Evolutionary conservation across 2,888 invertebrate genomes (phyloP), one percentile per base, ranked within the genome.

Genomic region (Loripinus fragilis): DNA sequence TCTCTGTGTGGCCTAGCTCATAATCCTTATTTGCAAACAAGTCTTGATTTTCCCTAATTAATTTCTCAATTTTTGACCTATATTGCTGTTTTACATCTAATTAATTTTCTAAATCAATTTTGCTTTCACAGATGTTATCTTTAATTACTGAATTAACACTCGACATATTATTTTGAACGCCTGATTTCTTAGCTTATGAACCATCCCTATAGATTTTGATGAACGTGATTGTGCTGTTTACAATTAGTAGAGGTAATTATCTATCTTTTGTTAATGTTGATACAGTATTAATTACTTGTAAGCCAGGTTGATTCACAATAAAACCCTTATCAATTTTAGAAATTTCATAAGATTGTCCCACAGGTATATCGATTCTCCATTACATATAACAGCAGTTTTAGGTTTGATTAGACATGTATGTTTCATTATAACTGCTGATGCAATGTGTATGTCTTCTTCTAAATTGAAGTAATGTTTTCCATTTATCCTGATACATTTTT

Each of bases 401-500:
- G 67, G 42, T 45, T 67, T 38, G 42, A 67, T 10, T 3, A 67
- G 38, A 42, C 8, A 8, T 30, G 41, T 67, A 10, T 7, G 25
- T 67, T 67, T 67, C n/a, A 45, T 42, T 67, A 41, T 41, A 42
- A 67, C 67, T 20, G 28, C 28, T 45, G 67, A 67, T 5, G 67
- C 41, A 15, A 67, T 41, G 25, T 67, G 41, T 10, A 67, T 42
- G 28, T 67, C 67, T 67, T 67, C 67, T 23, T n/a, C 42, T 42
- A 42, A 45, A 41, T 12, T 38, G 7, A 67, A 41, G 42, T 67
- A 67, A 17, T 41, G 41, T 38, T 38, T 38, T 10, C 28, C 67
- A 25, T 45, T 45, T 30, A 67, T 28, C 42, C 67, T 67, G 2
- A 67, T n/a, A 23, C 67, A 41, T 38, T 28, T 28, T 12, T 42